phyloP scores from a whole-genome alignment of 2,888 invertebrate genomes.

The Caenorhabditis sulstoni region DNA sequence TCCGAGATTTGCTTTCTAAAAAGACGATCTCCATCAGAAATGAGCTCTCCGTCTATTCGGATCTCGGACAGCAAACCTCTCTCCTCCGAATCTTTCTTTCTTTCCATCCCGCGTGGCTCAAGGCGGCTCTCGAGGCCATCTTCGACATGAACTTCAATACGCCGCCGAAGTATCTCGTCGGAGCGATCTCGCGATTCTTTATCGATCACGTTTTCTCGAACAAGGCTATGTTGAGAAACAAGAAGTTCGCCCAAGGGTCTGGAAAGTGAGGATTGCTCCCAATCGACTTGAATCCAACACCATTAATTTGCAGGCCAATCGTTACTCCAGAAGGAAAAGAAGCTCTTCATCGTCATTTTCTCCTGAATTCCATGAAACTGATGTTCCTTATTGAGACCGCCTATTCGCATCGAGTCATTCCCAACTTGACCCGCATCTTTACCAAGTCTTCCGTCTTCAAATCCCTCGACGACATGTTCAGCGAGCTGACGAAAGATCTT shows the following conservation, averaged over 20 bases:
- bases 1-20: constrained; percentile 29
- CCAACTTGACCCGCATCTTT: constrained; percentile 54
- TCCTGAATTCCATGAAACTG: constrained; percentile 41
- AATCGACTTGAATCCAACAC: neutral
- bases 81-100: constrained; percentile 65
- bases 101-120: constrained; percentile 67
- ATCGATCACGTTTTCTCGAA: constrained; percentile 61
- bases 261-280: constrained; percentile 67
- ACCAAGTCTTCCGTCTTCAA: constrained; percentile 50
- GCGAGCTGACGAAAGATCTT: constrained; percentile 57
- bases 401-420: constrained; percentile 40
- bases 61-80: constrained; percentile 53
- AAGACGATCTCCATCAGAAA: constrained; percentile 13
- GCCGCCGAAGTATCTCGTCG: constrained; percentile 21
- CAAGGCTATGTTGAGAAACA: constrained; percentile 57
- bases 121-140: constrained; percentile 62
- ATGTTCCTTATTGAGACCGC: constrained; percentile 58
- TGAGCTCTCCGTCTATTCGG: constrained; percentile 34
- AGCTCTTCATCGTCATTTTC: constrained; percentile 64
- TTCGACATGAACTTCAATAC: constrained; percentile 47
- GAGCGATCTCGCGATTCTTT: constrained; percentile 55
- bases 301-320: constrained; percentile 44
- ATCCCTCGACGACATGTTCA: constrained; percentile 54
- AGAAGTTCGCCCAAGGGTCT: constrained; percentile 66
- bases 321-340: constrained; percentile 57